Base-by-base conservation (phyloP, 2,888 invertebrate species). In the Cataglyphis livida region DNA sequence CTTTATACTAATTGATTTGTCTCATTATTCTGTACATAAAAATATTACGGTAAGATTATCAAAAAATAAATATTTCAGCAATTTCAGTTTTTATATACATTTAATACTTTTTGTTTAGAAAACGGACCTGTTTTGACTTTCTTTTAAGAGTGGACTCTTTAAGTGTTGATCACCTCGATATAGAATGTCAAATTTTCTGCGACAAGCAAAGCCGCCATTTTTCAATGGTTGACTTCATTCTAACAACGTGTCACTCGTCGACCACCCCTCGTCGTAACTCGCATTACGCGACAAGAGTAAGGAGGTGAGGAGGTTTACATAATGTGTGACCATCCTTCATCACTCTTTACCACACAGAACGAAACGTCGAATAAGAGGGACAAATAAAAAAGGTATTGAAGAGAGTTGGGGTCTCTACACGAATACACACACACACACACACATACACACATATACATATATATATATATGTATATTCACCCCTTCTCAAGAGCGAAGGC, bases 191-290 rank as follows among this genome's bases (percentile, higher is more conserved):
- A 88, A 89, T 89, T 84, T 76, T 85, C 81, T 81, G 85, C 81
- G 88, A 85, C 84, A 81, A 90, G 79, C 87, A 84, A 84, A 76
- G 70, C 18, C 48, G 89, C 89, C 91, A 91, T 93, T 93, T 93
- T 94, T 92, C 92, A 93, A 91, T 89, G 89, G 91, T 92, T 92
- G 92, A 93, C 93, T 93, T 89, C 88, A 86, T 88, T 92, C 92
- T 92, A 92, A 92, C 92, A 91, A 82, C 89, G 85, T 85, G 88
- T 89, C 87, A 90, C 90, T 91, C 89, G 85, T 88, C 90, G 87
- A 87, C 89, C 91, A 48, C 18, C 91, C 88, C 83, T 73, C 70
- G 68, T 73, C 78, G 87, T 91, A 90, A 90, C 87, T 84, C 85
- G 87, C 86, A 88, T 88, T 88, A 87, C 85, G 84, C 84, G 41